Conservation (phyloP, 1,140 invertebrate genomes). For the Maniola jurtina region DNA sequence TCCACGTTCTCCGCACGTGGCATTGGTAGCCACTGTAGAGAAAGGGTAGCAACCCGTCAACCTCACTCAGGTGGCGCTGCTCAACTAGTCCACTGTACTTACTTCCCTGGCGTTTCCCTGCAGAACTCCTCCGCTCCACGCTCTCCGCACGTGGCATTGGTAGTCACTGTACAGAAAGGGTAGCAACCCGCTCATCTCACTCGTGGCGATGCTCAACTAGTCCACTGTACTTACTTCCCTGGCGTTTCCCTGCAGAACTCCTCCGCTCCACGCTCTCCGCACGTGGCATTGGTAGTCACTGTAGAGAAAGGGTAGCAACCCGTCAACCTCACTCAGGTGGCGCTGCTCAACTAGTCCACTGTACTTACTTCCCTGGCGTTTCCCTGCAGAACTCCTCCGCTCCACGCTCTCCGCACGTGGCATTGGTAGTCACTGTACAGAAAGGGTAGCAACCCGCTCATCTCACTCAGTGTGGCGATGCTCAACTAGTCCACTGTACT, state of each 20-base stretch:
- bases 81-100: constrained; percentile 25
- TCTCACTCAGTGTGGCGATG: constrained; percentile 13
- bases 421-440: constrained; percentile 90
- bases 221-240: constrained; percentile 53
- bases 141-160: constrained; percentile 95
- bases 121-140: constrained; percentile 90
- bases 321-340: neutral
- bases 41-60: constrained; percentile 85
- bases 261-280: constrained; percentile 89
- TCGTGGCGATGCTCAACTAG: neutral
- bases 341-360: neutral
- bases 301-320: constrained; percentile 88
- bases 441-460: constrained; percentile 84
- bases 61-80: too few species aligned
- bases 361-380: constrained; percentile 63
- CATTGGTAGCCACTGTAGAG: constrained; percentile 90
- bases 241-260: constrained; percentile 86
- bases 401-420: constrained; percentile 91
- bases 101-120: constrained; percentile 78
- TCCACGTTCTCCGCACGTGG: constrained; percentile 91
- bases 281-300: constrained; percentile 93
- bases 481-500: constrained; percentile 24
- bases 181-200: constrained; percentile 78
- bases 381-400: constrained; percentile 91
- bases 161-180: constrained; percentile 88